Evolutionary conservation across 2,888 invertebrate species (phyloP), one percentile per base, ranked within the genome.

Genomic region (Opisthograptis luteolata): DNA sequence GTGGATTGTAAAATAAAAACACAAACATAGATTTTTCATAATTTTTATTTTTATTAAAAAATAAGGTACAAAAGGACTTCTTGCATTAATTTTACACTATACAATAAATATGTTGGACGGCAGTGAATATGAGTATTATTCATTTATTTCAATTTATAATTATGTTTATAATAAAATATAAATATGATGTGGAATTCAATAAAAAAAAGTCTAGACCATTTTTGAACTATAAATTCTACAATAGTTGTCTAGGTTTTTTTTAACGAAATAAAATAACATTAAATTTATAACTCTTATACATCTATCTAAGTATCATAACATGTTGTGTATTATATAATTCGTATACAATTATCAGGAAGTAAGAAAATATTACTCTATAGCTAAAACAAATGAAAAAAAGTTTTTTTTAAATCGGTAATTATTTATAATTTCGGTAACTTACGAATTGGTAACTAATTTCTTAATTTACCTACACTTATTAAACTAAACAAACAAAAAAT

Each of bases 1-100:
- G 19, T 3, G 2, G 1, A 3, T n/a, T 3, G 3, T 14, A n/a
- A 27, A 40, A 28, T 36, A 40, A 27, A 32, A 41, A 34, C 10
- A 32, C 8, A 30, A n/a, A n/a, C 15, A 25, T 9, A 14, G 17
- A n/a, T 40, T 9, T 20, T 36, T 28, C 14, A 32, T 27, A 35
- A 25, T 49, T 43, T 42, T 43, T 35, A 40, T 35, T 67, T 75
- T 79, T 73, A 72, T 71, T 64, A 72, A 74, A 72, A 82, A 83
- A 81, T 76, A 78, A 84, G 82, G 82, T 85, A 85, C 81, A 85
- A 83, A 84, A 82, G 75, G 79, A 80, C 76, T 76, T 73, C 62
- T 57, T 62, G 59, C 45, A 65, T 60, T 60, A 60, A 61, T 58
- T 53, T 39, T 45, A 48, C 20, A 50, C 47, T 60, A 61, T 37